Percentiles rank a stretch among this genome's conserved stretches.
Conservation (phyloP, 2,113 vertebrate species). For the Acrocephalus arundinaceus region DNA sequence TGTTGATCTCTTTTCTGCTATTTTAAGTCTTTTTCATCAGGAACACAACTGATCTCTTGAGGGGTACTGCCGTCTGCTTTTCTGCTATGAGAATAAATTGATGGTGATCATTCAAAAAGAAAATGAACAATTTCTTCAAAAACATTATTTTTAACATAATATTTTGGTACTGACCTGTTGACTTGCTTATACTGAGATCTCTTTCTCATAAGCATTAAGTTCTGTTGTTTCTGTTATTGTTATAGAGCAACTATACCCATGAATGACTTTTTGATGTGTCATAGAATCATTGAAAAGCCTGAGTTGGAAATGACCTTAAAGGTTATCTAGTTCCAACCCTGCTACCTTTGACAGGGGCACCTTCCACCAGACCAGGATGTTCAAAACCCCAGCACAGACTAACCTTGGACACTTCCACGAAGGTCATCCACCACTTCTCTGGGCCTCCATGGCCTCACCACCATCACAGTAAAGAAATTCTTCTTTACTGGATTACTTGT, state of each 20-base stretch:
- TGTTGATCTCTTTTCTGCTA: not conserved
- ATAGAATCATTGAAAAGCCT: not conserved
- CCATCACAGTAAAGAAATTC: not conserved
- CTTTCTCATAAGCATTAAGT: not conserved
- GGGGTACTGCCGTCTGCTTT: not conserved
- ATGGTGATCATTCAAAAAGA: not conserved
- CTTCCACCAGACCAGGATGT: not conserved
- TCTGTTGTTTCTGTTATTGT: not conserved
- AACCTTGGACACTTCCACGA: not conserved
- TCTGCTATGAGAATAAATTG: not conserved
- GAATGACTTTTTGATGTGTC: not conserved
- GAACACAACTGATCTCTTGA: not conserved
- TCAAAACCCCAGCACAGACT: not conserved
- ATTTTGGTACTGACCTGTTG: not conserved
- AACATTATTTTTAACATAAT: not conserved
- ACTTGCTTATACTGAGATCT: not conserved
- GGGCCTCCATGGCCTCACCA: too few relatives aligned
- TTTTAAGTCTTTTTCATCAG: not conserved
- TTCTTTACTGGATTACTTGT: not conserved
- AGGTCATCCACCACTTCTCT: not conserved
- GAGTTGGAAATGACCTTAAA: not conserved
- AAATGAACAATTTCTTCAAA: not conserved
- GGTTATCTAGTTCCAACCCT: not conserved
- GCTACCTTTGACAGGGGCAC: not conserved
- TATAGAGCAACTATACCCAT: not conserved